phyloP scores from a whole-genome alignment of 1,140 invertebrate genomes.

The Batillaria attramentaria region DNA sequence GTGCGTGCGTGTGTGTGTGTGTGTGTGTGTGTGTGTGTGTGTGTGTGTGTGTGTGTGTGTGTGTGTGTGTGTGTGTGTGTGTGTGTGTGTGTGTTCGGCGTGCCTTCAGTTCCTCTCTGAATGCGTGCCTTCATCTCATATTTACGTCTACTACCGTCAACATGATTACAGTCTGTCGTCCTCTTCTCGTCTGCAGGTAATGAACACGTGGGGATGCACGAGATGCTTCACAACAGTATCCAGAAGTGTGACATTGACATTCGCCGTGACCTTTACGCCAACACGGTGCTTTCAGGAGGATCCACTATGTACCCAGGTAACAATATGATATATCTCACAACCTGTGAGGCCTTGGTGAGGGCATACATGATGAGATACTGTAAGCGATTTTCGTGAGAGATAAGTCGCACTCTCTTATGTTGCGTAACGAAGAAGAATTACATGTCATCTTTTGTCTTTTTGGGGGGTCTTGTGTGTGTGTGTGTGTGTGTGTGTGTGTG shows the following conservation, averaged over 20 bases:
- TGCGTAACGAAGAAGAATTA: too few species aligned
- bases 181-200: background rate
- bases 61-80: background rate
- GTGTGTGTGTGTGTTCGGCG: background rate
- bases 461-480: too few species aligned
- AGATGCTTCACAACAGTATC: conserved; percentile 91
- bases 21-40: conserved; percentile 5
- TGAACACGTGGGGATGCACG: conserved; percentile 63
- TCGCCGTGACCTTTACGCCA: conserved; percentile 90
- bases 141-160: background rate
- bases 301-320: conserved; percentile 76
- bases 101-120: too few species aligned
- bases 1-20: conserved; percentile 4
- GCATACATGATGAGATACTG: too few species aligned
- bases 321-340: too few species aligned
- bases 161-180: background rate
- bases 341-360: too few species aligned
- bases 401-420: too few species aligned
- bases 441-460: too few species aligned
- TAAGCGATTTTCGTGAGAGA: too few species aligned
- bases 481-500: too few species aligned
- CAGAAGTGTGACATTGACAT: conserved; percentile 80
- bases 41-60: background rate
- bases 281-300: conserved; percentile 75
- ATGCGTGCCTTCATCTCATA: too few species aligned